These are phyloP conservation scores for Colletes latitarsis DNA, from an alignment of 1,140 invertebrate species.

Conservation along the genomic window DNA sequence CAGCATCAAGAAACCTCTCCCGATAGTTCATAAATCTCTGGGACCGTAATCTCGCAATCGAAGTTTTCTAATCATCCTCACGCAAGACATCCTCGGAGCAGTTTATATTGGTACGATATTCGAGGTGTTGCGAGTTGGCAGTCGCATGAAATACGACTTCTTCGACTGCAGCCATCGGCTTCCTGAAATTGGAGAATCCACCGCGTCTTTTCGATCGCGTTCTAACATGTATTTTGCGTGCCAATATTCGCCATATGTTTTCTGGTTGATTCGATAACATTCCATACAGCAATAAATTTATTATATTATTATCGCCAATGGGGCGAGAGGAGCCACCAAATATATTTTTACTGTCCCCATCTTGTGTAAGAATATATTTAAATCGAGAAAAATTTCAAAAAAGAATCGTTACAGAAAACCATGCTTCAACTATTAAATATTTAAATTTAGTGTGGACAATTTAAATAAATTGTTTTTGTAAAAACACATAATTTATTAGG, in stretches of 20 bases:
- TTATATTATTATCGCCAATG: not conserved
- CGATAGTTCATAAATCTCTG: slow-evolving; percentile 52
- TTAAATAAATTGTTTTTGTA: too few relatives aligned
- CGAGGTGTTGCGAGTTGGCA: slow-evolving; percentile 52
- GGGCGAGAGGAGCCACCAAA: too few relatives aligned
- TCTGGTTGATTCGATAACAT: not conserved
- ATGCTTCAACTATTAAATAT: too few relatives aligned
- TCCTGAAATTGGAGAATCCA: slow-evolving; percentile 32
- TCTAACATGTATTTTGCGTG: not conserved
- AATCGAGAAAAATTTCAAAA: too few relatives aligned
- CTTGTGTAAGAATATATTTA: too few relatives aligned
- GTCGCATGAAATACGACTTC: slow-evolving; percentile 58
- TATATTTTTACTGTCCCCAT: too few relatives aligned
- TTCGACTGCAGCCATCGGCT: slow-evolving; percentile 14
- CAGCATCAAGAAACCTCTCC: slow-evolving; percentile 17
- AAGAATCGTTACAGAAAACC: too few relatives aligned
- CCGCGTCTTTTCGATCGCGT: not conserved
- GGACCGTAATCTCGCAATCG: slow-evolving; percentile 69
- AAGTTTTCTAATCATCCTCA: slow-evolving; percentile 68
- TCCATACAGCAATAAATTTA: not conserved
- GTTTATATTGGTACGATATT: slow-evolving; percentile 66
- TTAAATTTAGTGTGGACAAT: too few relatives aligned
- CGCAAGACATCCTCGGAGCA: slow-evolving; percentile 57
- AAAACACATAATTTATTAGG: too few relatives aligned
- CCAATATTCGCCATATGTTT: not conserved